Base-by-base conservation (phyloP, 2,888 invertebrate species). In the Galeopsomyia nigrocyanea region DNA sequence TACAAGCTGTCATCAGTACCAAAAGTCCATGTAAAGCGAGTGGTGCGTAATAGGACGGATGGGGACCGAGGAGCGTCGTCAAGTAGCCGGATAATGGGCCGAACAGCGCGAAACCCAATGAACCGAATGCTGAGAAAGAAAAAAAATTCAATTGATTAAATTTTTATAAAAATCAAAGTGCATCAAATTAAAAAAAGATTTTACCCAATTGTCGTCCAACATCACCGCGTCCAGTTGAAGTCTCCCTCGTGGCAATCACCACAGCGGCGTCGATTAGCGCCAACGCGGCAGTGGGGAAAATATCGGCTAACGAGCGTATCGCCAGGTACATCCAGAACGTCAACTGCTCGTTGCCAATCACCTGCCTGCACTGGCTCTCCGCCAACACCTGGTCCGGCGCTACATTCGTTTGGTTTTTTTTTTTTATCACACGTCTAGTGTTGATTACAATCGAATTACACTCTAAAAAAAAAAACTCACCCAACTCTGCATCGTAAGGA, bases 201-300 rank as follows among this genome's bases (percentile, higher is more conserved):
- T 39, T 22, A 73, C 73, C 73, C 78, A 94, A 88, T 81, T 94
- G 94, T 13, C 92, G 90, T 46, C 94, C 94, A 3, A 94, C 92
- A 82, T 94, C 94, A 0, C 94, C 94, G 49, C 94, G 89, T 0
- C 94, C 94, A 21, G 92, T 89, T 0, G 94, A 94, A 0, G 94
- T 94, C 84, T 94, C 94, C 47, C 94, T 89, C 0, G 94, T 94
- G 0, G 94, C 94, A 75, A 94, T 93, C n/a, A 94, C 93, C 56
- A 94, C 91, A 0, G 94, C 93, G 0, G 94, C 91, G 67, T 92
- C 92, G 0, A 94, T 86, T 7, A 95, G 83, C 0, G 93, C 91
- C 7, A 94, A 87, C 0, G 90, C 92, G 0, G 94, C 92, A 46
- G 93, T 91, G 13, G 93, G 91, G 85, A 94, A 94, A 60, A 94